Evolutionary conservation across 2,113 vertebrate genomes (phyloP).

Genomic region (Labeo catla): DNA sequence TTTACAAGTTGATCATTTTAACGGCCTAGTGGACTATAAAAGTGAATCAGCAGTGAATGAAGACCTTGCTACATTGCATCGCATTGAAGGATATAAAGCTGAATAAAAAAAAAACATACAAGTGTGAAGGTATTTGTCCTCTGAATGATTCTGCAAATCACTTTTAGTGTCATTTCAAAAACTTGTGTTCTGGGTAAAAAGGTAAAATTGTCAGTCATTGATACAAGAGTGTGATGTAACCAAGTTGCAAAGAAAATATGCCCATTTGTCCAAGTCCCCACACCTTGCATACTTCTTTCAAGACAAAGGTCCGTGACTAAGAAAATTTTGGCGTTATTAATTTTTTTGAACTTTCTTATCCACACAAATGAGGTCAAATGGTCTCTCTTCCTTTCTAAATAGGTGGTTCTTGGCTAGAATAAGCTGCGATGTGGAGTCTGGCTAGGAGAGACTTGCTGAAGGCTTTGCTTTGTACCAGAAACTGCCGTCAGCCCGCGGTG

Average conservation of each 20-base stretch:
- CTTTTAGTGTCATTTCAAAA: neutral
- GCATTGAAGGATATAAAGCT: neutral
- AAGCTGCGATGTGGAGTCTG: neutral
- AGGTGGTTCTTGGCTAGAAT: neutral
- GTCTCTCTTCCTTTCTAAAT: neutral
- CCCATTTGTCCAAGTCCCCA: neutral
- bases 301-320: neutral
- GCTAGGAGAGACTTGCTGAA: neutral
- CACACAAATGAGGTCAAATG: neutral
- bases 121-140: neutral
- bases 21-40: neutral
- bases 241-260: neutral
- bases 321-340: neutral
- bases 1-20: neutral
- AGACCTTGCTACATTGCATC: neutral
- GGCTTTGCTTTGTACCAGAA: neutral
- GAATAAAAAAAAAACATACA: neutral
- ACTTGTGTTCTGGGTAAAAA: neutral
- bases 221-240: slow-evolving; percentile 11
- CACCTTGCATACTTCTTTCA: neutral
- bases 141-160: neutral
- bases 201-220: neutral
- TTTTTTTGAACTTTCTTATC: no score
- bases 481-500: neutral
- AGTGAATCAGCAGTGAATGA: neutral